These are phyloP conservation scores for Myotis daubentonii DNA, from an alignment of 2,797 vertebrate genomes.

Conservation along the genomic window DNA sequence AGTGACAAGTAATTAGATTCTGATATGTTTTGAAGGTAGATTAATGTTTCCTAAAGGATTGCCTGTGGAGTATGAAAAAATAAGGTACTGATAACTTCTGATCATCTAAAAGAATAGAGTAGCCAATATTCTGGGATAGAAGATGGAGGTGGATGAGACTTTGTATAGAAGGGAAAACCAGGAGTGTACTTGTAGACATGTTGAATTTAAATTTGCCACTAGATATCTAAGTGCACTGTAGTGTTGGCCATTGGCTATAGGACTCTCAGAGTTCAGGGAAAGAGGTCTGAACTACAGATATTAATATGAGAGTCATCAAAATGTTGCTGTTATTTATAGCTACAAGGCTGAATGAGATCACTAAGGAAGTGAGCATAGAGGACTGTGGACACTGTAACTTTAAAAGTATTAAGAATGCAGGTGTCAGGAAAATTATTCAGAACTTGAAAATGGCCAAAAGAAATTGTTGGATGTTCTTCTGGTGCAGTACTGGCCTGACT, in stretches of 20 bases:
- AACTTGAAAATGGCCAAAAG: background rate
- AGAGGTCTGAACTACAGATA: background rate
- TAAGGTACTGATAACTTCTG: background rate
- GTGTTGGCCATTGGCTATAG: background rate
- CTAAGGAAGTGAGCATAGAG: background rate
- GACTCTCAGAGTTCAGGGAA: background rate
- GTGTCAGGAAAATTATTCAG: background rate
- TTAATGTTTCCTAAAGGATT: background rate
- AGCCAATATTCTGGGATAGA: background rate
- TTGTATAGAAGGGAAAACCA: background rate
- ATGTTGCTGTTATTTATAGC: background rate
- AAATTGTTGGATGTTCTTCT: background rate
- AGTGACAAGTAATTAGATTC: background rate
- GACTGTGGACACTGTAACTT: background rate
- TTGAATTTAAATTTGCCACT: background rate
- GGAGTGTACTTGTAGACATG: background rate
- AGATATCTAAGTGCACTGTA: background rate
- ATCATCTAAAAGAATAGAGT: background rate
- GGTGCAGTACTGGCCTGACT: background rate
- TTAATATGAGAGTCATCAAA: background rate
- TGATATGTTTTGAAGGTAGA: background rate
- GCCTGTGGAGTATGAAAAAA: background rate
- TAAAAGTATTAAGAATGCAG: background rate
- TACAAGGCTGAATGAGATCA: background rate
- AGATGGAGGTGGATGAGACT: background rate